phyloP scores from a whole-genome alignment of 2,113 vertebrate genomes.

The Lepidothrix coronata region DNA sequence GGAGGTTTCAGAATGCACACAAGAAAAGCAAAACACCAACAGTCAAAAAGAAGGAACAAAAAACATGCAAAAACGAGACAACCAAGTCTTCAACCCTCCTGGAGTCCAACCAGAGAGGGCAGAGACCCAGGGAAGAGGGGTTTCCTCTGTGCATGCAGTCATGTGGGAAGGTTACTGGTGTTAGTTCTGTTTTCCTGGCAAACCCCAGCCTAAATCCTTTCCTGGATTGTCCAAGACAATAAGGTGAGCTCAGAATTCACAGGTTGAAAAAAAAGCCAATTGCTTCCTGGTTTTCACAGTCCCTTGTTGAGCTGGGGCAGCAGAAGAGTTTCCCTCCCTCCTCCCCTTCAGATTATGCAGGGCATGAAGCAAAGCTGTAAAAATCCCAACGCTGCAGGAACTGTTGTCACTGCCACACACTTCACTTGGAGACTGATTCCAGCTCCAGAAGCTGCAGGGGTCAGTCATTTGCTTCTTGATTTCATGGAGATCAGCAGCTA shows the following conservation, averaged over 20 bases:
- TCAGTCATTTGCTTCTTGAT: constrained; percentile 52
- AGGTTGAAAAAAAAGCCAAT: background rate
- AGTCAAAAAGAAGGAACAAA: background rate
- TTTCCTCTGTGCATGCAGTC: constrained; percentile 72
- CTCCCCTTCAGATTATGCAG: background rate
- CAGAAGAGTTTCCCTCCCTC: background rate
- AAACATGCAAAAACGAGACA: constrained; percentile 53
- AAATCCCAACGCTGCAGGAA: background rate
- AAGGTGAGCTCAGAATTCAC: background rate
- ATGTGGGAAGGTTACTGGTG: constrained; percentile 67
- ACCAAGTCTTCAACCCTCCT: background rate
- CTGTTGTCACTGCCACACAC: background rate
- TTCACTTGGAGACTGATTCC: background rate
- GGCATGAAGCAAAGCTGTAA: background rate
- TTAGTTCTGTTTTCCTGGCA: constrained; percentile 69
- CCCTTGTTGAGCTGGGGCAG: background rate
- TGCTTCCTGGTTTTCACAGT: background rate
- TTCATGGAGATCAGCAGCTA: background rate
- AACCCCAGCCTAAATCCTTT: constrained; percentile 7
- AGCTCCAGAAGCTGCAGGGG: background rate
- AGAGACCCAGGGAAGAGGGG: background rate
- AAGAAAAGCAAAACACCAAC: background rate
- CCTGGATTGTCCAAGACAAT: background rate
- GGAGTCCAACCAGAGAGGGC: constrained; percentile 35
- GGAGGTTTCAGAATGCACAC: background rate